Conservation (phyloP, 2,888 invertebrate species). For the Timema podura region DNA sequence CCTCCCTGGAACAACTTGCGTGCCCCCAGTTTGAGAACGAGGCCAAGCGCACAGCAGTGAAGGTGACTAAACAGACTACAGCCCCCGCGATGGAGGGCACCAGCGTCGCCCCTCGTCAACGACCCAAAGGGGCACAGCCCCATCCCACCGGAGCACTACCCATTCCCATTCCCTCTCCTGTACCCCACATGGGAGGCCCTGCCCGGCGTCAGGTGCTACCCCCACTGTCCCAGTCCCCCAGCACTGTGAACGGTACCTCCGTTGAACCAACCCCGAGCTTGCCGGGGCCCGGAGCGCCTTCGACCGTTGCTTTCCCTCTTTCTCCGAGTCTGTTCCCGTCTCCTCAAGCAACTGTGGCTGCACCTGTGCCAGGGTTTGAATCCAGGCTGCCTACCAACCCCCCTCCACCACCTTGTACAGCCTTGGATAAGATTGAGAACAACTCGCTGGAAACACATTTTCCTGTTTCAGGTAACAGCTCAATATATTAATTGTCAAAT, state of each 20-base stretch:
- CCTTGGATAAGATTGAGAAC: constrained; percentile 8
- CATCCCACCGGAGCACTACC: constrained; percentile 33
- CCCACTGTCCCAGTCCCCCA: constrained; percentile 20
- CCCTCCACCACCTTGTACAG: constrained; percentile 8
- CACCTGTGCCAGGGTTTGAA: constrained; percentile 18
- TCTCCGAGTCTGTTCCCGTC: constrained; percentile 19
- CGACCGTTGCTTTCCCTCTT: constrained; percentile 1
- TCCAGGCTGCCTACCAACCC: constrained; percentile 11
- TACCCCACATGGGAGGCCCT: background rate
- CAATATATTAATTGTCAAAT: too few relatives aligned
- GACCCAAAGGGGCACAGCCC: constrained; percentile 62
- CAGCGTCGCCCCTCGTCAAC: constrained; percentile 75
- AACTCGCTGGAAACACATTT: constrained; percentile 54
- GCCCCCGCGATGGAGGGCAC: constrained; percentile 58
- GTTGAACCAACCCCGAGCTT: constrained; percentile 16
- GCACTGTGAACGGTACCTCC: constrained; percentile 20
- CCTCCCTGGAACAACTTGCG: constrained; percentile 60
- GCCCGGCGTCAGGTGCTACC: constrained; percentile 18
- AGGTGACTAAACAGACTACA: constrained; percentile 46
- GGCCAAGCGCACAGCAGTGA: constrained; percentile 49
- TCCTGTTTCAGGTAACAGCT: constrained; percentile 56
- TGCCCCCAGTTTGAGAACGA: constrained; percentile 69
- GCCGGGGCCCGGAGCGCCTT: constrained; percentile 18
- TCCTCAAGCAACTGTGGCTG: too few relatives aligned
- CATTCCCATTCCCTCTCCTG: constrained; percentile 29